phyloP scores from a whole-genome alignment of 2,888 invertebrate species.

The Tiliacea aurago region DNA sequence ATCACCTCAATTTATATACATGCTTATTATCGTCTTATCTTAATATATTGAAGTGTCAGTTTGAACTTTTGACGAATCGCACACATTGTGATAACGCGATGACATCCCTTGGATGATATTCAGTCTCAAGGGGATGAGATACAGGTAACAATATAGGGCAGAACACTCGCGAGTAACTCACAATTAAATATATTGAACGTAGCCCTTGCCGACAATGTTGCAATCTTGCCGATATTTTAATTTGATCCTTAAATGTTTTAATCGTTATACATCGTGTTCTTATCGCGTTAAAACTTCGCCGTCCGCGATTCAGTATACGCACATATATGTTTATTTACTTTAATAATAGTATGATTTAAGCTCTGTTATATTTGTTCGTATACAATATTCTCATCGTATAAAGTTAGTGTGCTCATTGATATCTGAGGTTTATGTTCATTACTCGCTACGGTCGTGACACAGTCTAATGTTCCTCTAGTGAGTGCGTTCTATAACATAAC shows the following conservation, averaged over 20 bases:
- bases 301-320: conserved; percentile 76
- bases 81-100: conserved; percentile 70
- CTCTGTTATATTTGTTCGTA: conserved; percentile 90
- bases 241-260: conserved; percentile 61
- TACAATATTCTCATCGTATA: conserved; percentile 83
- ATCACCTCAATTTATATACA: conserved; percentile 88
- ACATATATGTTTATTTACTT: conserved; percentile 79
- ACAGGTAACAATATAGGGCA: conserved; percentile 35
- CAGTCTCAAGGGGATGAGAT: conserved; percentile 79
- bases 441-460: conserved; percentile 80
- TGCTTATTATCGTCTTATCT: conserved; percentile 72
- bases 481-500: conserved; percentile 83
- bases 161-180: conserved; percentile 49
- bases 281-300: conserved; percentile 61
- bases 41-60: conserved; percentile 73
- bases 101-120: conserved; percentile 77
- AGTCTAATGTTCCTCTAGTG: conserved; percentile 83
- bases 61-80: conserved; percentile 81
- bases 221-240: conserved; percentile 26
- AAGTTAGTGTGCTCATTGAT: conserved; percentile 82
- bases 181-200: conserved; percentile 33
- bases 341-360: conserved; percentile 85
- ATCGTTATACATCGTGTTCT: conserved; percentile 66
- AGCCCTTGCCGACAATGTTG: conserved; percentile 16
- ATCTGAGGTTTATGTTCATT: conserved; percentile 73